Percentiles rank a stretch among this genome's conserved stretches.
Conservation (phyloP, 1,140 invertebrate species). For the Tetranychus cinnabarinus region DNA sequence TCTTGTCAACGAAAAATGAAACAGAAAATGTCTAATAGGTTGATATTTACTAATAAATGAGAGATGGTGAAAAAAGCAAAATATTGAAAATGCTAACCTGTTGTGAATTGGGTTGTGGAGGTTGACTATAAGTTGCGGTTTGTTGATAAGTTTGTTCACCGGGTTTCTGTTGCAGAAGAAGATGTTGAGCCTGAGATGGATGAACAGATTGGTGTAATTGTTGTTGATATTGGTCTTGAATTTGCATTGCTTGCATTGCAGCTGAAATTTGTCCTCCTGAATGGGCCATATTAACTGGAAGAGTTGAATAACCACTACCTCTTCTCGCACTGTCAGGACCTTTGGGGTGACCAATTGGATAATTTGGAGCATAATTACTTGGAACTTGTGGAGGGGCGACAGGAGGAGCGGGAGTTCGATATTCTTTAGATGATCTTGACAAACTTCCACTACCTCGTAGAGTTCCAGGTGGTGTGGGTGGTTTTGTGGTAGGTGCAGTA, state of each 20-base stretch:
- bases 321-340: constrained; percentile 18
- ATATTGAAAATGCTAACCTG: constrained; percentile 38
- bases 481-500: constrained; percentile 75
- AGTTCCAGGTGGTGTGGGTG: constrained; percentile 71
- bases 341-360: constrained; percentile 49
- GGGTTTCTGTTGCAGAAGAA: neutral
- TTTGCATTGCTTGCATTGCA: constrained; percentile 1
- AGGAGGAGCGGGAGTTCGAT: constrained; percentile 62
- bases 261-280: neutral
- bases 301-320: constrained; percentile 42
- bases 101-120: constrained; percentile 4
- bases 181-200: neutral
- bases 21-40: too few relatives aligned
- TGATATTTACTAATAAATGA: too few relatives aligned
- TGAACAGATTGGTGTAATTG: neutral
- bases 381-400: constrained; percentile 72
- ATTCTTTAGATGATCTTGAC: constrained; percentile 49
- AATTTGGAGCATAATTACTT: constrained; percentile 80
- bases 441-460: constrained; percentile 35
- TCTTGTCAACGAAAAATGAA: too few relatives aligned
- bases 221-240: neutral
- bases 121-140: neutral
- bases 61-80: too few relatives aligned
- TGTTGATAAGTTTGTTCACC: too few relatives aligned
- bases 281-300: constrained; percentile 16